phyloP scores from a whole-genome alignment of 2,113 vertebrate species.

The Sceloporus undulatus region DNA sequence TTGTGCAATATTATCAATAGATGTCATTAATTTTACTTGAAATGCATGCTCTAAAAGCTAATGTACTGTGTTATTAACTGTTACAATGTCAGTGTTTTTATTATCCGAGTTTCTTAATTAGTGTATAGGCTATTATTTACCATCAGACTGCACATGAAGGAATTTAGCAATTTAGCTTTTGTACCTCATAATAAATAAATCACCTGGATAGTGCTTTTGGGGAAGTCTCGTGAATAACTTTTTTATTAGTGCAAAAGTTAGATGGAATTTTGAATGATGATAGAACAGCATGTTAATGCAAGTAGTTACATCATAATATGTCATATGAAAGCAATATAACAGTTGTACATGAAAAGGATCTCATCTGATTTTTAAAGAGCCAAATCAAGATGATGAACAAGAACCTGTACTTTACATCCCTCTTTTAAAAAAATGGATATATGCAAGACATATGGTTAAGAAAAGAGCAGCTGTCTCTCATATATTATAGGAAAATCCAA shows the following conservation, averaged over 20 bases:
- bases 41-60: slow-evolving; percentile 41
- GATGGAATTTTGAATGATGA: slow-evolving; percentile 36
- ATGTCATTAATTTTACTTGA: slow-evolving; percentile 45
- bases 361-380: neutral
- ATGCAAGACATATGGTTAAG: neutral
- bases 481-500: neutral
- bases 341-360: neutral
- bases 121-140: slow-evolving; percentile 55
- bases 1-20: slow-evolving; percentile 25
- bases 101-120: slow-evolving; percentile 64
- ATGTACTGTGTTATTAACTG: slow-evolving; percentile 49
- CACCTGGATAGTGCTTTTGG: slow-evolving; percentile 48
- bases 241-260: slow-evolving; percentile 35
- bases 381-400: neutral
- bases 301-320: slow-evolving; percentile 2
- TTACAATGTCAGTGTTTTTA: slow-evolving; percentile 41
- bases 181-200: slow-evolving; percentile 47
- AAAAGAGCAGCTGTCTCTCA: no score
- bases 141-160: slow-evolving; percentile 52
- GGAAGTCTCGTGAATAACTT: slow-evolving; percentile 52
- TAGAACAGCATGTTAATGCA: neutral
- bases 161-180: slow-evolving; percentile 35
- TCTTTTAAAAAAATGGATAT: neutral
- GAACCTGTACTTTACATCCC: neutral
- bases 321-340: slow-evolving; percentile 21